phyloP scores from a whole-genome alignment of 2,888 invertebrate genomes.

The Acanthopleura granulata region DNA sequence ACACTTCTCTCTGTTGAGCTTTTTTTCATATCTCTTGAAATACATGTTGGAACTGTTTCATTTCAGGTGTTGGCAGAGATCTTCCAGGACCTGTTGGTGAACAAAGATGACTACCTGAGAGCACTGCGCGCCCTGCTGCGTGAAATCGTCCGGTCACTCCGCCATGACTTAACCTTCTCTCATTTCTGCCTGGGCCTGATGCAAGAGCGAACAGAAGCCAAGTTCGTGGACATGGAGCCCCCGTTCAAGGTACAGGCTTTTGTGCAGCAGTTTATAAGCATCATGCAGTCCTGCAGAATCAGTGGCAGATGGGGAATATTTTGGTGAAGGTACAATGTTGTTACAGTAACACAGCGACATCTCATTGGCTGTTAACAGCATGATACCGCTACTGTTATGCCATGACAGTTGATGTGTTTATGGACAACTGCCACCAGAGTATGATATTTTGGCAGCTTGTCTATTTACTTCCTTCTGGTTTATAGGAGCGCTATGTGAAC shows the following conservation, averaged over 20 bases:
- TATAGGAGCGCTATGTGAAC: slow-evolving; percentile 84
- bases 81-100: slow-evolving; percentile 83
- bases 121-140: slow-evolving; percentile 87
- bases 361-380: too few species aligned
- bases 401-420: too few species aligned
- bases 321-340: too few species aligned
- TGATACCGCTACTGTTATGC: too few species aligned
- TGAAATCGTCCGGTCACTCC: slow-evolving; percentile 87
- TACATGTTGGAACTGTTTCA: neutral
- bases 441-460: neutral
- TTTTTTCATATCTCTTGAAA: neutral
- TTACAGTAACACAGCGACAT: too few species aligned
- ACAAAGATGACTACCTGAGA: slow-evolving; percentile 86
- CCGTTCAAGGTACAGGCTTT: slow-evolving; percentile 55
- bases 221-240: slow-evolving; percentile 66
- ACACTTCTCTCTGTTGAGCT: neutral
- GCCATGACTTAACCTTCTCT: slow-evolving; percentile 84
- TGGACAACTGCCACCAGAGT: too few species aligned
- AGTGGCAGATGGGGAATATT: too few species aligned
- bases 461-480: slow-evolving; percentile 48
- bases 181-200: slow-evolving; percentile 85
- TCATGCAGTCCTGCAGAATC: too few species aligned
- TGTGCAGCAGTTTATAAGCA: too few species aligned
- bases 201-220: slow-evolving; percentile 68
- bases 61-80: slow-evolving; percentile 69